Evolutionary conservation across 1,140 invertebrate species (phyloP), one percentile per base, ranked within the genome.

Genomic region (Stegodyphus dumicola): DNA sequence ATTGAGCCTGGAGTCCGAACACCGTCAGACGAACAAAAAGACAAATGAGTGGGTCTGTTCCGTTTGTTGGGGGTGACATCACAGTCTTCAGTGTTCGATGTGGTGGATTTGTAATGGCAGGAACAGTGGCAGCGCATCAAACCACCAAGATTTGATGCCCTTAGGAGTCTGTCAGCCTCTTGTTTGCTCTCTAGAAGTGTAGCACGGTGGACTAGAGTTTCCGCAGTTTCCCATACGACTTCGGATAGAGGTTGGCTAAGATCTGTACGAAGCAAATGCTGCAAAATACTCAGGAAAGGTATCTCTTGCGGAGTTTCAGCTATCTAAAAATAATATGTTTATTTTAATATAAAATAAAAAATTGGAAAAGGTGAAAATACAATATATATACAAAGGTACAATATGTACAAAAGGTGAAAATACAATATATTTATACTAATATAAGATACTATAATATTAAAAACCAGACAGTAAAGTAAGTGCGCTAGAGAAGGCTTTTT

Each of bases 251-350:
- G 92, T 89, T 97, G 95, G 11, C n/a, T 74, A 5, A 66, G 94
- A 89, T 98, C 97, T 87, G 98, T 95, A 70, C 96, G 93, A 60
- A 98, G 91, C 77, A 99, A 91, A 90, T 98, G 96, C 90, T 98
- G 97, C 6, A 99, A 92, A 75, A 99, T 95, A 89, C 94, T 96
- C 10, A 98, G 92, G 90, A 98, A 98, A 5, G 96, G 95, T 73
- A 96, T 95, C 90, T 98, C 96, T 91, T 97, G 96, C 7, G 97
- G 97, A 48, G 96, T 97, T 89, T 98, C 96, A 69, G 95, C 94
- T 64, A 98, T 95, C 96, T 97, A 89, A 33, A 33, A 33, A 33
- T 33, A 33, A 33, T 33, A 33, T 33, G 33, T 3, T 33, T 33
- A 33, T 33, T 33, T 33, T 33, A 33, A 33, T 33, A 33, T 33